A percentile compares a stretch with the other conserved stretches of the same genome.
Evolutionary conservation across 2,888 invertebrate species (phyloP).

Genomic region (Acrobasis repandana): DNA sequence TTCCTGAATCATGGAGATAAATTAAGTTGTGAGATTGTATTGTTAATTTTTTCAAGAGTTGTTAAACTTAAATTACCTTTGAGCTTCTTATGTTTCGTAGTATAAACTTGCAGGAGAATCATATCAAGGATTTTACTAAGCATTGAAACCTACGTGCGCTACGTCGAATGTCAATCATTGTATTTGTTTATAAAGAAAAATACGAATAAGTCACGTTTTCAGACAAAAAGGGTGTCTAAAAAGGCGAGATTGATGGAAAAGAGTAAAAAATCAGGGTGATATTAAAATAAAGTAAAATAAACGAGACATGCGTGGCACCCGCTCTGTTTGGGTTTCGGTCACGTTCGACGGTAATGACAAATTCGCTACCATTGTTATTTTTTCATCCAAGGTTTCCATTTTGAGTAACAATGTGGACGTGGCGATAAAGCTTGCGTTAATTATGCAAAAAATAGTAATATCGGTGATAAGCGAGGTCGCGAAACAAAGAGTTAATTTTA

Average conservation of each 20-base stretch:
- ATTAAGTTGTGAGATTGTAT: no score
- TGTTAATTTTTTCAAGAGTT: no score
- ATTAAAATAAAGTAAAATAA: slow-evolving; percentile 73
- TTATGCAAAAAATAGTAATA: slow-evolving; percentile 53
- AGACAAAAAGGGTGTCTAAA: slow-evolving; percentile 54
- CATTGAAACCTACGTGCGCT: slow-evolving; percentile 29
- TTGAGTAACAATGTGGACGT: slow-evolving; percentile 70
- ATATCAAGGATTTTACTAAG: neutral
- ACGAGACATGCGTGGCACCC: slow-evolving; percentile 59
- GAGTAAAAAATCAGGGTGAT: slow-evolving; percentile 69
- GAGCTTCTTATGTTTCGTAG: no score
- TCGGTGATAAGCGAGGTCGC: slow-evolving; percentile 42
- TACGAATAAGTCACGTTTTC: slow-evolving; percentile 62
- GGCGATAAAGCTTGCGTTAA: slow-evolving; percentile 69
- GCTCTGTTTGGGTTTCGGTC: slow-evolving; percentile 67
- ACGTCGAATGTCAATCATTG: slow-evolving; percentile 37
- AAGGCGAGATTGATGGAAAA: slow-evolving; percentile 58
- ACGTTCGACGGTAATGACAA: slow-evolving; percentile 75
- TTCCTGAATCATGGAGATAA: no score
- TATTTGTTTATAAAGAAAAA: slow-evolving; percentile 48
- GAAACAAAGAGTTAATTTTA: slow-evolving; percentile 59
- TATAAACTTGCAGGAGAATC: neutral
- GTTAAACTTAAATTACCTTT: no score
- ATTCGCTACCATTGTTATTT: slow-evolving; percentile 72
- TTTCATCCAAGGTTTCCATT: slow-evolving; percentile 70